Percentiles rank a stretch among this genome's conserved stretches.
These are phyloP conservation scores for Chiloscyllium punctatum DNA, from an alignment of 2,797 vertebrate genomes.

Conservation along the genomic window DNA sequence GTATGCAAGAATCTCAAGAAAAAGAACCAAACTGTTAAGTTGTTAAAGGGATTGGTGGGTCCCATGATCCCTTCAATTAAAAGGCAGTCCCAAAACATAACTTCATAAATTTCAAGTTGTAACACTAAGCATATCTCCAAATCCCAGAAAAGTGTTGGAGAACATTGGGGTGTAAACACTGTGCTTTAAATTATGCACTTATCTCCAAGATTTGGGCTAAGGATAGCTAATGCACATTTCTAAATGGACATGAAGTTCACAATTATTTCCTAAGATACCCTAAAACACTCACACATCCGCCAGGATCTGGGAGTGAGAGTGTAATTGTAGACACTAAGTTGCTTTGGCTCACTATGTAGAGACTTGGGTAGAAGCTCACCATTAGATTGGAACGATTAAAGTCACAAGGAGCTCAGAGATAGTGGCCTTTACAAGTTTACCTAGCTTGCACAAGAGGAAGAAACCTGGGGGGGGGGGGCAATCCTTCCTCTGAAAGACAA, in stretches of 20 bases:
- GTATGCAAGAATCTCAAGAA: too few species aligned
- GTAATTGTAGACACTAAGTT: background rate
- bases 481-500: too few species aligned
- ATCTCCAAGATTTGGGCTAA: too few species aligned
- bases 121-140: too few species aligned
- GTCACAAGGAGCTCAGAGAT: background rate
- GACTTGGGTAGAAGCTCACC: background rate
- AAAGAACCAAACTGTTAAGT: too few species aligned
- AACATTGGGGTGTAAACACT: too few species aligned
- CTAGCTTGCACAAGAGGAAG: background rate
- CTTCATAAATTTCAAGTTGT: background rate
- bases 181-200: too few species aligned
- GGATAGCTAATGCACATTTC: background rate
- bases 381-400: background rate
- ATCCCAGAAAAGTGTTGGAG: too few species aligned
- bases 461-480: too few species aligned
- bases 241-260: background rate
- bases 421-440: background rate
- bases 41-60: background rate
- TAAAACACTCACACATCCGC: background rate
- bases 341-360: background rate
- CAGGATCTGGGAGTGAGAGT: background rate
- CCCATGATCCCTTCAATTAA: background rate
- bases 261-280: too few species aligned
- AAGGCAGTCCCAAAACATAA: background rate